A percentile compares a stretch with the other conserved stretches of the same genome.
These are phyloP conservation scores for Trichechus manatus DNA, from an alignment of 2,113 vertebrate species.

Conservation along the genomic window DNA sequence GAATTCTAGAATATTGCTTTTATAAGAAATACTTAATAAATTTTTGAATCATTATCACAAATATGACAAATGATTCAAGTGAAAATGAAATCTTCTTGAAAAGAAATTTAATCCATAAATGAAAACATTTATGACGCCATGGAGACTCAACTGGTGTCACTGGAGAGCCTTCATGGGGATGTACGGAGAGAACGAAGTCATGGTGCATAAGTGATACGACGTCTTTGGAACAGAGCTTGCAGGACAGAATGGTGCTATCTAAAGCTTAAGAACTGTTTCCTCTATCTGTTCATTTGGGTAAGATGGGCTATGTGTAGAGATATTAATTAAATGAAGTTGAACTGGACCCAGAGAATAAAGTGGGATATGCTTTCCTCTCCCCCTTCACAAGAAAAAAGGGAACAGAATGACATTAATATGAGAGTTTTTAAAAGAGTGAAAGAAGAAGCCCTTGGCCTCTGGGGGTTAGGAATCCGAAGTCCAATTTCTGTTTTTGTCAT, in stretches of 20 bases:
- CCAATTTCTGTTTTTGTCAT: not conserved
- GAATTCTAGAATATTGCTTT: conserved; percentile 39
- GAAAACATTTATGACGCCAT: not conserved
- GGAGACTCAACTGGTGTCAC: not conserved
- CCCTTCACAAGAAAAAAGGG: not conserved
- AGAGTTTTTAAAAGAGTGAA: not conserved
- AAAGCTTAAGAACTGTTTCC: not conserved
- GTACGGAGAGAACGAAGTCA: not conserved
- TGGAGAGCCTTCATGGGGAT: not conserved
- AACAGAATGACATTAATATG: not conserved
- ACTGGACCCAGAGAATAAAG: not conserved
- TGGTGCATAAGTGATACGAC: not conserved
- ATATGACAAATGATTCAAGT: not conserved
- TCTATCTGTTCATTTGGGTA: not conserved
- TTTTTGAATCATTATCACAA: not conserved
- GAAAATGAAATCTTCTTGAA: not conserved
- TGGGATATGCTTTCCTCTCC: not conserved
- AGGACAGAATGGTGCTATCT: not conserved
- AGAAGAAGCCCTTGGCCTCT: not conserved
- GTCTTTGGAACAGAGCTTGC: not conserved
- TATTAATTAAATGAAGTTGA: not conserved
- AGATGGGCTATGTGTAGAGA: not conserved
- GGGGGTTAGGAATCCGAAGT: not conserved
- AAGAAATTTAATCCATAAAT: not conserved
- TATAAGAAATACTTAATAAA: conserved; percentile 14